These are phyloP conservation scores for Parapristionchus giblindavisi DNA, from an alignment of 2,888 invertebrate species.

Conservation along the genomic window DNA sequence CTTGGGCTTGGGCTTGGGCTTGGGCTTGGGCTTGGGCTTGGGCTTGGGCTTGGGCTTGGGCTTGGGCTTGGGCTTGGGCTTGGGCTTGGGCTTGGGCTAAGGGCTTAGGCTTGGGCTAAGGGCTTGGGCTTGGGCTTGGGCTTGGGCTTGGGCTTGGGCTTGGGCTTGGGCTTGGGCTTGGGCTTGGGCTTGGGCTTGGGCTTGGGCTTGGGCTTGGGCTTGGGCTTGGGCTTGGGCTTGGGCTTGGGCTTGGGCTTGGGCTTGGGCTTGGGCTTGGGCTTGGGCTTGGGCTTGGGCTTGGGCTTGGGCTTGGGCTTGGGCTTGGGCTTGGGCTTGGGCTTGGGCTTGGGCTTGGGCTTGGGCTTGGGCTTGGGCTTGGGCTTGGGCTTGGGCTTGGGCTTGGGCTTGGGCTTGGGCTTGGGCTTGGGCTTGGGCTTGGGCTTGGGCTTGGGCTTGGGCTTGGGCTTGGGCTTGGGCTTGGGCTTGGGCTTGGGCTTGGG, in stretches of 20 bases:
- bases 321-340: conserved; percentile 34
- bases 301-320: conserved; percentile 34
- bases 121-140: too few species aligned
- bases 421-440: conserved; percentile 32
- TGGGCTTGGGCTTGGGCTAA: too few species aligned
- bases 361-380: conserved; percentile 3
- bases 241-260: conserved; percentile 39
- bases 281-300: conserved; percentile 30
- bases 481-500: conserved; percentile 37
- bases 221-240: conserved; percentile 36
- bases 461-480: conserved; percentile 35
- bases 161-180: background rate
- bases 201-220: conserved; percentile 23
- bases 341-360: conserved; percentile 38
- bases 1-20: conserved; percentile 39
- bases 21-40: conserved; percentile 26
- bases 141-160: too few species aligned
- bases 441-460: conserved; percentile 32
- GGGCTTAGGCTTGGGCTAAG: too few species aligned
- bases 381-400: conserved; percentile 12
- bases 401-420: conserved; percentile 38
- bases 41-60: conserved; percentile 13
- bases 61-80: background rate
- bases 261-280: conserved; percentile 40
- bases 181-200: conserved; percentile 33